Conservation (phyloP, 2,113 vertebrate species). For the Xenopus tropicalis region DNA sequence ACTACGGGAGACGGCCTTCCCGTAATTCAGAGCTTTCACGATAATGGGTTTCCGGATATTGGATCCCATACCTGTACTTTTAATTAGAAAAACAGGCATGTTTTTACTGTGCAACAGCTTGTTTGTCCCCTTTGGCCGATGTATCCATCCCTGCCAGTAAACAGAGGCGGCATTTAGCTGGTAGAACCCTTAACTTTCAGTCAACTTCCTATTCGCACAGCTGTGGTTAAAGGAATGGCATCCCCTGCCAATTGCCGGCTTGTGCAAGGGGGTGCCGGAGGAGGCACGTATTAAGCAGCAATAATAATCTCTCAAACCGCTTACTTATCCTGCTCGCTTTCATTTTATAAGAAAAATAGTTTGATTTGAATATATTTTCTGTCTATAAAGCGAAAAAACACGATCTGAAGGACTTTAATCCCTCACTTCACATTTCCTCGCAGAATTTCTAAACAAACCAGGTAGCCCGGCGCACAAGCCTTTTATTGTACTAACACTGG, state of each 20-base stretch:
- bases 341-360: slow-evolving; percentile 40
- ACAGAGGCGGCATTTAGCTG: slow-evolving; percentile 39
- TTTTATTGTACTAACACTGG: slow-evolving; percentile 22
- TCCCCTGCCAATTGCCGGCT: slow-evolving; percentile 38
- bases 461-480: slow-evolving; percentile 22
- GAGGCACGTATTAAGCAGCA: slow-evolving; percentile 38
- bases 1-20: no score
- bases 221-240: slow-evolving; percentile 35
- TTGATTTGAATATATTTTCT: slow-evolving; percentile 44
- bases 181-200: slow-evolving; percentile 22
- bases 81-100: no score
- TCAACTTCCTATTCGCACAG: slow-evolving; percentile 43
- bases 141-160: slow-evolving; percentile 25
- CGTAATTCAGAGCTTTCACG: no score
- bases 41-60: no score
- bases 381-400: slow-evolving; percentile 24
- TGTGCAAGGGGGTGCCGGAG: slow-evolving; percentile 31
- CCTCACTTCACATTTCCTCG: slow-evolving; percentile 39
- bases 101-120: slow-evolving; percentile 25
- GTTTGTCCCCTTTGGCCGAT: slow-evolving; percentile 34
- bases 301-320: slow-evolving; percentile 42
- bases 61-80: no score
- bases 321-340: slow-evolving; percentile 37
- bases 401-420: slow-evolving; percentile 39
- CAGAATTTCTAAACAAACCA: slow-evolving; percentile 41